phyloP scores from a whole-genome alignment of 1,140 invertebrate species.

The Belonocnema kinseyi region DNA sequence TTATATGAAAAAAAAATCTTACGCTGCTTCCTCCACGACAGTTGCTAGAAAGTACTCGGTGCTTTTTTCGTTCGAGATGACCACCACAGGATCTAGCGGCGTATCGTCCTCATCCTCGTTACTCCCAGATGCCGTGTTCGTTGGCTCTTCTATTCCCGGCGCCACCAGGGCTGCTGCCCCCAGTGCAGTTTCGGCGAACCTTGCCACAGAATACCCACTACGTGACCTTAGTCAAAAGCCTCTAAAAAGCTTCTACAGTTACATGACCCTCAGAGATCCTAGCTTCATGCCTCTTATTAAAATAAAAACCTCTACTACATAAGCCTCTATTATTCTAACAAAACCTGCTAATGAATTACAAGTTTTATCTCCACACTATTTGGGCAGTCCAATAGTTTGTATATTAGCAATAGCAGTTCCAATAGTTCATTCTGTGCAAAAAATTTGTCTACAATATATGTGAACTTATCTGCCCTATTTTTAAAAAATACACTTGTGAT shows the following conservation, averaged over 20 bases:
- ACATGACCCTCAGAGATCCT: conserved; percentile 50
- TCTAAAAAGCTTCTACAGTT: conserved; percentile 71
- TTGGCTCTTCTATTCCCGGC: conserved; percentile 82
- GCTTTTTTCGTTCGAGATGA: conserved; percentile 92
- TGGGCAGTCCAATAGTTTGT: too few species aligned
- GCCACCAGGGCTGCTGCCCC: conserved; percentile 79
- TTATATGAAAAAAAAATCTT: conserved; percentile 68
- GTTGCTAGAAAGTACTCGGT: conserved; percentile 92
- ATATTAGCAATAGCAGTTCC: too few species aligned
- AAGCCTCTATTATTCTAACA: not conserved
- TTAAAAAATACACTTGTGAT: too few species aligned
- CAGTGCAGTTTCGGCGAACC: conserved; percentile 88
- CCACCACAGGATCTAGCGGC: conserved; percentile 73
- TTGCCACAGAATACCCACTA: conserved; percentile 77
- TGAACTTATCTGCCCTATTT: too few species aligned
- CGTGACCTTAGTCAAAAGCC: conserved; percentile 74
- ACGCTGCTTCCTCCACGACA: conserved; percentile 86
- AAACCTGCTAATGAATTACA: not conserved
- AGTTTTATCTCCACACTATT: not conserved
- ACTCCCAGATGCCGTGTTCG: conserved; percentile 93
- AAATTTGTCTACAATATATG: too few species aligned
- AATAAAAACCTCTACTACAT: not conserved
- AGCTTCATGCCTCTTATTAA: conserved; percentile 46
- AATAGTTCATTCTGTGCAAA: too few species aligned
- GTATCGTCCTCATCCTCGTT: conserved; percentile 88